phyloP scores from a whole-genome alignment of 2,113 vertebrate species.

The Pollachius pollachius region DNA sequence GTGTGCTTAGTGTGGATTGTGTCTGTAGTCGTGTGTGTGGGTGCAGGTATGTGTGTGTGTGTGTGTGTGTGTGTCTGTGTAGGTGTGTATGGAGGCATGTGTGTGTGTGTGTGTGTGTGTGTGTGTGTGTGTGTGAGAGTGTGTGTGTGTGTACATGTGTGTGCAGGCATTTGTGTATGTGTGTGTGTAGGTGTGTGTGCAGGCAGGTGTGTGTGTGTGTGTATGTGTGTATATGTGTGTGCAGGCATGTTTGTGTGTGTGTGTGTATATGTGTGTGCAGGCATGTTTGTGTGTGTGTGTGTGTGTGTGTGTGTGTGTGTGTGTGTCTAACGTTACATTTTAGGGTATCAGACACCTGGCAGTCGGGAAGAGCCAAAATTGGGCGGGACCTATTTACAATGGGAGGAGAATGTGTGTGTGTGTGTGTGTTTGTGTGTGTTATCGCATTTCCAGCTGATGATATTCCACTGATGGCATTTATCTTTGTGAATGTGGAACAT shows the following conservation, averaged over 20 bases:
- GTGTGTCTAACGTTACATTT: constrained; percentile 79
- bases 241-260: constrained; percentile 7
- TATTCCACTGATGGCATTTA: constrained; percentile 32
- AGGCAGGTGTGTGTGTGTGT: constrained; percentile 13
- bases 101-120: constrained; percentile 25
- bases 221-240: constrained; percentile 16
- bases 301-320: constrained; percentile 15
- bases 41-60: constrained; percentile 13
- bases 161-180: constrained; percentile 10
- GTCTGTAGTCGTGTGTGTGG: constrained; percentile 21
- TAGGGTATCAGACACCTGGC: constrained; percentile 81
- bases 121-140: too few relatives aligned
- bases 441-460: constrained; percentile 57
- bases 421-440: background rate
- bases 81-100: background rate
- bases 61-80: background rate
- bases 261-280: constrained; percentile 24
- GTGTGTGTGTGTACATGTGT: background rate
- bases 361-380: constrained; percentile 36
- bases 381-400: constrained; percentile 36
- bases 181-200: background rate
- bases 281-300: constrained; percentile 20
- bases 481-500: background rate
- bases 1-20: constrained; percentile 48
- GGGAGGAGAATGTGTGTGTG: constrained; percentile 29